Percentiles rank a stretch among this genome's conserved stretches.
phyloP scores from a whole-genome alignment of 2,113 vertebrate genomes.

The Syngnathoides biaculeatus region DNA sequence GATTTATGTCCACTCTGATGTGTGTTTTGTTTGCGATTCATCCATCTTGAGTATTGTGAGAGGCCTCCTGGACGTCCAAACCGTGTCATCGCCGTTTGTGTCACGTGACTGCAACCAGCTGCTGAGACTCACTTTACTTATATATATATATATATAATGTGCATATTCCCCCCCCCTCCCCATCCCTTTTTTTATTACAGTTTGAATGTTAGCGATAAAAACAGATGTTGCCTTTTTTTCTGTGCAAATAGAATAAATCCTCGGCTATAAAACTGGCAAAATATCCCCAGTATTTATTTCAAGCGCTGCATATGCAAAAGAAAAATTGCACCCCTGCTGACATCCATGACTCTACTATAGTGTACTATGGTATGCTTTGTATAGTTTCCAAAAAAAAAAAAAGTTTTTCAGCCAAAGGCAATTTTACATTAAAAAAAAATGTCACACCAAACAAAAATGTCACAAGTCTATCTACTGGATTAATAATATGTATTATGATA shows the following conservation, averaged over 20 bases:
- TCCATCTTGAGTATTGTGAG: constrained; percentile 26
- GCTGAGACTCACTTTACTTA: constrained; percentile 42
- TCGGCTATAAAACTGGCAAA: constrained; percentile 54
- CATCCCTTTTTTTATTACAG: constrained; percentile 48
- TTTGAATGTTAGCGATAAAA: constrained; percentile 69
- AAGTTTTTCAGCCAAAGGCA: too few species aligned
- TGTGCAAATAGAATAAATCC: constrained; percentile 70
- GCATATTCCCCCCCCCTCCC: constrained; percentile 51
- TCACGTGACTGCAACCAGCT: constrained; percentile 66
- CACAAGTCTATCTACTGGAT: too few species aligned
- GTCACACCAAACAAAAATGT: too few species aligned
- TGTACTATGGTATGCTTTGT: not conserved
- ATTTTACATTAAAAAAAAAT: too few species aligned
- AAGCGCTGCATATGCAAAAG: constrained; percentile 28
- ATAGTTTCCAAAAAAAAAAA: too few species aligned
- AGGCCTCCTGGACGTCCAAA: constrained; percentile 25
- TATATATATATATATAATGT: constrained; percentile 8
- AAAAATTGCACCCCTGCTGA: not conserved
- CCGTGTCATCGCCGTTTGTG: constrained; percentile 50
- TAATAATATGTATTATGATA: too few species aligned
- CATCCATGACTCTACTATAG: not conserved
- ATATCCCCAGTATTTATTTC: constrained; percentile 57
- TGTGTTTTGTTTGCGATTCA: constrained; percentile 13
- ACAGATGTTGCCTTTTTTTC: constrained; percentile 73
- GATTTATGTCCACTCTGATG: constrained; percentile 41